Base-by-base conservation (phyloP, 2,888 invertebrate species). In the Nysson spinosus region DNA sequence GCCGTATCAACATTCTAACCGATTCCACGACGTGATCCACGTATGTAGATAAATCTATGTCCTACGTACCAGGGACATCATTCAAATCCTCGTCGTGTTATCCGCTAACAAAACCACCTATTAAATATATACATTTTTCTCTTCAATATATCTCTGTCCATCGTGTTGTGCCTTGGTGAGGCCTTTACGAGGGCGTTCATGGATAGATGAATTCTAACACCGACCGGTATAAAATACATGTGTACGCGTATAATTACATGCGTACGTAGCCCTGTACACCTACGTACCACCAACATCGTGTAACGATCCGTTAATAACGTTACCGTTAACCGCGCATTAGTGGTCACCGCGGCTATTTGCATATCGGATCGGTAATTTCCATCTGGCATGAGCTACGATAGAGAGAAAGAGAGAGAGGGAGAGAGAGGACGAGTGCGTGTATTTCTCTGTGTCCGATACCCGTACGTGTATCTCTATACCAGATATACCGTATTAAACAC, bases 351-450 rank as follows among this genome's bases (percentile, higher is more conserved):
- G 69, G 69, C 71, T 78, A 82, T 82, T 82, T 82, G 81, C 82
- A 82, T 82, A 82, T 82, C 81, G 78, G 81, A 81, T 82, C 80
- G 79, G 79, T 78, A 80, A 80, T 79, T 81, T 80, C 81, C 76
- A 78, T 76, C 72, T 60, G 77, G 65, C 68, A 62, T n/a, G n/a
- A n/a, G n/a, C n/a, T n/a, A 42, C 40, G 24, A 49, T 32, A 37
- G 5, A 19, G 43, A 44, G 55, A 54, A 47, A 11, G 39, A 20
- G 35, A 1, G n/a, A 30, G 2, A n/a, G 30, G 4, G 30, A 7
- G 9, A 7, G 30, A n/a, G 30, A 30, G 30, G 4, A n/a, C 11
- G 30, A 7, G 54, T 5, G 35, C 17, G 55, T 22, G 20, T 24
- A 39, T 12, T 56, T 37, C 49, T 19, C 16, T 19, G 34, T 6